Evolutionary conservation across 2,888 invertebrate species (phyloP).

Genomic region (Apotomis capreana): DNA sequence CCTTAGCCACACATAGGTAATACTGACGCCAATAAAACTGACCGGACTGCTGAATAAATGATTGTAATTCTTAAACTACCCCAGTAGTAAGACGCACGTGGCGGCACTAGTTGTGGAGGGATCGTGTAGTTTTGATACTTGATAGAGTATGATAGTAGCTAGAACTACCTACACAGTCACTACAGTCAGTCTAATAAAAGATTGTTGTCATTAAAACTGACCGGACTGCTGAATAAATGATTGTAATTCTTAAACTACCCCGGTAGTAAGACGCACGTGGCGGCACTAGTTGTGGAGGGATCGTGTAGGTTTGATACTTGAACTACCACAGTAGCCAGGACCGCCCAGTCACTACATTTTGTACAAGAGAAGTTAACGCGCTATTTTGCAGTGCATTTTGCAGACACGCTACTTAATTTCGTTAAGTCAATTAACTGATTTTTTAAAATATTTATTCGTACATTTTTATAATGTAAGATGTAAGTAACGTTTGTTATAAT

Average conservation of each 20-base stretch:
- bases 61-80: conserved; percentile 80
- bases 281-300: conserved; percentile 51
- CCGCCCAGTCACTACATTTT: neutral
- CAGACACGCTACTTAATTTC: too few relatives aligned
- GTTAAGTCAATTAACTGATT: too few relatives aligned
- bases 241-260: conserved; percentile 79
- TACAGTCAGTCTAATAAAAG: neutral
- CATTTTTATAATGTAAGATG: too few relatives aligned
- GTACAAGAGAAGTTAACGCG: neutral
- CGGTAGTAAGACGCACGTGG: conserved; percentile 72
- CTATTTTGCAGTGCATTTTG: too few relatives aligned
- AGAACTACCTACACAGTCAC: too few relatives aligned
- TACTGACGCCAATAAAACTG: conserved; percentile 31
- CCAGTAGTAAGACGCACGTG: conserved; percentile 73
- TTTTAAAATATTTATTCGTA: too few relatives aligned
- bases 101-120: conserved; percentile 51
- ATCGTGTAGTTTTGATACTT: conserved; percentile 57
- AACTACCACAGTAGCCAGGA: neutral
- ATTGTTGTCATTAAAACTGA: conserved; percentile 27
- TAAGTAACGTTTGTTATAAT: too few relatives aligned
- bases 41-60: conserved; percentile 69
- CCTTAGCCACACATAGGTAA: conserved; percentile 18
- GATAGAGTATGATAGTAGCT: neutral
- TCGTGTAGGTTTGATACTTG: conserved; percentile 56
- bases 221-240: conserved; percentile 72